Base-by-base conservation (phyloP, 2,113 vertebrate species). In the Zosterops lateralis region DNA sequence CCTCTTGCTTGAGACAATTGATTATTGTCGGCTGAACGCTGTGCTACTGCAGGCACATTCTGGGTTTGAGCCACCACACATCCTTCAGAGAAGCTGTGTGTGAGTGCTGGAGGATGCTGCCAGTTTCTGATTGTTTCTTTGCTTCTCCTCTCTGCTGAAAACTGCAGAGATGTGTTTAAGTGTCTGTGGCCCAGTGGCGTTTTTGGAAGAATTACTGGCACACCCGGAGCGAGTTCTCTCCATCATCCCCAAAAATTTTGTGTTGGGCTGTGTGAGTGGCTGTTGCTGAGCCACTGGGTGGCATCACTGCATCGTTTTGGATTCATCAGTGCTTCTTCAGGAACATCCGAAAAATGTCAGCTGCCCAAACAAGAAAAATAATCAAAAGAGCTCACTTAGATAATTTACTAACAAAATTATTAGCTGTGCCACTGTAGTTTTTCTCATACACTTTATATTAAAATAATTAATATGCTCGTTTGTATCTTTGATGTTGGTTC, bases 301-400 rank as follows among this genome's bases (percentile, higher is more conserved):
- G 96, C 96, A 86, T 57, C 87, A 24, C 53, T 77, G 83, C 76
- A 61, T 93, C 81, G 1, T 60, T 92, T 60, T 64, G 91, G 40
- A 18, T 61, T 79, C n/a, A 8, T 31, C 25, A 32, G 47, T 26
- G 29, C 15, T 75, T 73, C 24, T 51, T 54, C 51, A 65, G 91
- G 19, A 89, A 17, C 22, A 6, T 48, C 38, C 19, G 48, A 36
- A 67, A 31, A 34, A 64, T 85, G 47, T 31, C 71, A 54, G 34
- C 47, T 77, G 31, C 36, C 53, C 61, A 71, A 87, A 51, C 32
- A 60, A 54, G 67, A 44, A 66, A 74, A 92, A 91, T 28, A 75
- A 66, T 36, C 56, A 54, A 18, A 72, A 73, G 15, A 65, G 17
- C 28, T 92, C 50, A 14, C 28, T 67, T 56, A 40, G n/a, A 48